Evolutionary conservation across 1,140 invertebrate species (phyloP).

Genomic region (Philopotamus ludificatus): DNA sequence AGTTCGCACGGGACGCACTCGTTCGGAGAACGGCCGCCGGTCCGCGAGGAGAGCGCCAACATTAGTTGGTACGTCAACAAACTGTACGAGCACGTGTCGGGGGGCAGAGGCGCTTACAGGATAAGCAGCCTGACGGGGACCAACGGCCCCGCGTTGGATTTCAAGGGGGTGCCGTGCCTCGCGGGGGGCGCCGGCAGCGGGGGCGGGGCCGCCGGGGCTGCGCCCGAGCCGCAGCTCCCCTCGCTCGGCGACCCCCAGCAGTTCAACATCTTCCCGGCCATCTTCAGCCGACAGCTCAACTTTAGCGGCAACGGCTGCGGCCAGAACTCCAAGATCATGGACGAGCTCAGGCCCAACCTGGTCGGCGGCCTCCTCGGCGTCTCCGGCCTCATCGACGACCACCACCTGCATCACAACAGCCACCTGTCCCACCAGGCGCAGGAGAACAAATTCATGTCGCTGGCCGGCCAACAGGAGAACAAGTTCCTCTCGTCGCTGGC

Average conservation of each 20-base stretch:
- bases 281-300: conserved; percentile 82
- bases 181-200: conserved; percentile 48
- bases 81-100: conserved; percentile 36
- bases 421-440: conserved; percentile 51
- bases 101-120: conserved; percentile 21
- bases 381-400: conserved; percentile 73
- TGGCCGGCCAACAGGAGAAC: conserved; percentile 51
- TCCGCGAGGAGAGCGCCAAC: conserved; percentile 1
- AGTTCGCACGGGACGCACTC: too few relatives aligned
- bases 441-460: conserved; percentile 50
- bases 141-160: conserved; percentile 56
- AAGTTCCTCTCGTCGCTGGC: conserved; percentile 53
- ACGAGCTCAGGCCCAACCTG: conserved; percentile 77
- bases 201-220: conserved; percentile 59
- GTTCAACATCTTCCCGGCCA: conserved; percentile 87
- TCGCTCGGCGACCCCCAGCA: conserved; percentile 66
- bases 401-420: conserved; percentile 60
- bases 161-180: conserved; percentile 54
- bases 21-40: not conserved
- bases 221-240: conserved; percentile 57
- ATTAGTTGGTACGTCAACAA: conserved; percentile 28
- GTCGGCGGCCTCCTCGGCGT: conserved; percentile 74
- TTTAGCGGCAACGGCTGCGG: conserved; percentile 69
- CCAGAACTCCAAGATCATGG: conserved; percentile 74
- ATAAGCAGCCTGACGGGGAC: conserved; percentile 20